phyloP scores from a whole-genome alignment of 2,113 vertebrate species.

The Sylvicapra grimmia region DNA sequence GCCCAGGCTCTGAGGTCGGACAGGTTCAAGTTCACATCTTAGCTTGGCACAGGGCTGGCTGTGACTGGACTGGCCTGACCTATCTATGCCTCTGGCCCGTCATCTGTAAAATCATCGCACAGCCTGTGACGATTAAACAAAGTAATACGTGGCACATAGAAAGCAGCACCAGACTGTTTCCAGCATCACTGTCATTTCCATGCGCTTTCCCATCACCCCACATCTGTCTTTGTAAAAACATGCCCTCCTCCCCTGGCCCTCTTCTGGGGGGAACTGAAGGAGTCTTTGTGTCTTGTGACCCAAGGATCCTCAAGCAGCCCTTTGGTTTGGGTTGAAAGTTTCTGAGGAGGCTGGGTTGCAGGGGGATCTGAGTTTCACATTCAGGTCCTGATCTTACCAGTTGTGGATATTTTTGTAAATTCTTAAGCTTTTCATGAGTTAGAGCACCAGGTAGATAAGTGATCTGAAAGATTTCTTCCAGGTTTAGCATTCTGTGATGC shows the following conservation, averaged over 20 bases:
- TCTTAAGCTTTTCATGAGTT: neutral
- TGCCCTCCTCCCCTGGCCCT: neutral
- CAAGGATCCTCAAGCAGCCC: neutral
- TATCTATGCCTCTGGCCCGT: neutral
- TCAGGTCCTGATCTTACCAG: neutral
- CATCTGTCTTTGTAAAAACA: neutral
- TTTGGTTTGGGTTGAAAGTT: neutral
- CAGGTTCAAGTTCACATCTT: neutral
- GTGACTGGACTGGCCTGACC: neutral
- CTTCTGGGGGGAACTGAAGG: rapidly evolving
- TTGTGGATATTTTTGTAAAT: neutral
- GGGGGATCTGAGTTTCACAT: neutral
- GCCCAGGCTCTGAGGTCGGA: neutral
- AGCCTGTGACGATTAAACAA: neutral
- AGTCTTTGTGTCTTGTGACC: neutral
- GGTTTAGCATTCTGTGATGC: neutral
- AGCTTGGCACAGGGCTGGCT: neutral
- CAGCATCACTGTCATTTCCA: too few relatives aligned
- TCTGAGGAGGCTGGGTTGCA: neutral
- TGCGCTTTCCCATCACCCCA: neutral
- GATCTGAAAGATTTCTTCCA: neutral
- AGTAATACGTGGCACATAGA: neutral
- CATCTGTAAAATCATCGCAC: neutral
- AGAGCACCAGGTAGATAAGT: neutral
- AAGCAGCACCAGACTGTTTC: neutral